Conservation (phyloP, 2,113 vertebrate species). For the Rynchops niger region DNA sequence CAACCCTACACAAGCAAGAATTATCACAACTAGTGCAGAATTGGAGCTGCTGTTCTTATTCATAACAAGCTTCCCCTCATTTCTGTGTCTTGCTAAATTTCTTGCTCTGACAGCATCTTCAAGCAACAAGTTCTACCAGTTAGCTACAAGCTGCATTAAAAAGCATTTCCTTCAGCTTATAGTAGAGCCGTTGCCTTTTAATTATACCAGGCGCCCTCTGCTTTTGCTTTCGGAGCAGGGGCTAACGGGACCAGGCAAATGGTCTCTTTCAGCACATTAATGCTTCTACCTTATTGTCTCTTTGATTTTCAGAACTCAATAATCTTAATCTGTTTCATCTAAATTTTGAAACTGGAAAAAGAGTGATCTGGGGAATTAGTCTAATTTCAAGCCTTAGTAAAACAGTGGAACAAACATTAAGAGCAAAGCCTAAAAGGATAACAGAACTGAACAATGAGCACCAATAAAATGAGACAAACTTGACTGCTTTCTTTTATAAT, state of each 20-base stretch:
- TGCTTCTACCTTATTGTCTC: not conserved
- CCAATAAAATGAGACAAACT: constrained; percentile 38
- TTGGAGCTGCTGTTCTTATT: not conserved
- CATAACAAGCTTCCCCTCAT: not conserved
- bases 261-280: not conserved
- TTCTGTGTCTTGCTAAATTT: not conserved
- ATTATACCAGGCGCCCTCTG: not conserved
- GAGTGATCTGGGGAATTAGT: constrained; percentile 54
- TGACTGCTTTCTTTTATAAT: constrained; percentile 49
- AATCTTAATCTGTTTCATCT: constrained; percentile 53
- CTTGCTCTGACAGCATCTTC: not conserved
- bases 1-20: not conserved
- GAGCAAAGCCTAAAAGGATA: constrained; percentile 45
- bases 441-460: constrained; percentile 35
- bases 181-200: constrained; percentile 15
- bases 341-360: constrained; percentile 24
- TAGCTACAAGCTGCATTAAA: not conserved
- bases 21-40: not conserved
- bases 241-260: not conserved
- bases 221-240: not conserved
- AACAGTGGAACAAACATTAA: constrained; percentile 53
- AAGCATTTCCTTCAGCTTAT: not conserved
- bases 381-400: constrained; percentile 53
- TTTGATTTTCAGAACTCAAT: constrained; percentile 51
- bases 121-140: not conserved